Evolutionary conservation across 2,888 invertebrate species (phyloP), one percentile per base, ranked within the genome.

Genomic region (Uloborus plumipes): DNA sequence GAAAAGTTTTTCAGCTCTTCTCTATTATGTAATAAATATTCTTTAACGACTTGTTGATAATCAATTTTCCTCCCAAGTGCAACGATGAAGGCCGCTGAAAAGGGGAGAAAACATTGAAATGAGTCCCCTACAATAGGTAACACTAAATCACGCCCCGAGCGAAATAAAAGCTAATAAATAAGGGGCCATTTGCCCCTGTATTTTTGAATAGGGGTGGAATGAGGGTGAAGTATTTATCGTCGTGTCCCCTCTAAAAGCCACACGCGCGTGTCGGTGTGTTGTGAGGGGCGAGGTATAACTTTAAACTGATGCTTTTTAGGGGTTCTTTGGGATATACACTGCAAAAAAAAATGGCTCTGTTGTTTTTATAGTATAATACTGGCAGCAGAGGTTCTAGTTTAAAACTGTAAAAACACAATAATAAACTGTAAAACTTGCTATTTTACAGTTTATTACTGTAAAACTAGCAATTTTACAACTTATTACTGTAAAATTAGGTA

Each of bases 21-120:
- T 62, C 16, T 39, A 62, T 26, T 62, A n/a, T n/a, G 31, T 55
- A 31, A 80, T 80, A 80, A 80, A 80, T 80, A 72, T 80, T 47
- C 80, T 61, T 69, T 80, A 80, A 80, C 80, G 80, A 80, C 80
- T 80, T 80, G 80, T 80, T 80, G 80, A 80, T 80, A 80, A 80
- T 80, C 80, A 80, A 80, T 80, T 80, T 62, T 64, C 51, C 15
- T 13, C 26, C n/a, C n/a, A 18, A 49, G 26, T 72, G 78, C 49
- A 66, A 55, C 18, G 58, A n/a, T 20, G 67, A 58, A 61, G 61
- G 49, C 20, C 18, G 15, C 15, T 71, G 70, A 78, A 78, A 58
- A 64, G 71, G 51, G 67, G 18, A 16, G 67, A 66, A 74, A 74
- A 69, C 69, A 74, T 80, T 80, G 62, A 80, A 73, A 73, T 64